Conservation (phyloP, 2,113 vertebrate genomes). For the Cacatua alba region DNA sequence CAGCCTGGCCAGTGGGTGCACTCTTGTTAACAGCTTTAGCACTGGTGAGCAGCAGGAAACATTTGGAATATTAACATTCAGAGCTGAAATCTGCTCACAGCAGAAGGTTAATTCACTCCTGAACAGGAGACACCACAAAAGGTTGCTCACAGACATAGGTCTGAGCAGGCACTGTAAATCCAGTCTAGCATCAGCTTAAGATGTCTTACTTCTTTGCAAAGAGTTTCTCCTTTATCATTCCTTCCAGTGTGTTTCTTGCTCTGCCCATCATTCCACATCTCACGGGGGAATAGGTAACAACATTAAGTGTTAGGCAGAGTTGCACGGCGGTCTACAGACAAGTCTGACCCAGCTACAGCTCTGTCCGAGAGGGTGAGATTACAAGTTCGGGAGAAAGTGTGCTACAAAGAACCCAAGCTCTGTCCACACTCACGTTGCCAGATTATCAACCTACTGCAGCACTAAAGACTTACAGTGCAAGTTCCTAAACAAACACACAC, state of each 20-base stretch:
- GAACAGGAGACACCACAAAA: neutral
- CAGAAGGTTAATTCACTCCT: neutral
- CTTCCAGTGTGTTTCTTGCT: neutral
- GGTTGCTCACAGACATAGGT: neutral
- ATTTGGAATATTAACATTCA: neutral
- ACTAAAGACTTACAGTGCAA: neutral
- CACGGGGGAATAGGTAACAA: neutral
- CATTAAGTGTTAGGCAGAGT: neutral
- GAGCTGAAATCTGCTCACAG: neutral
- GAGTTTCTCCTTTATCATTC: neutral
- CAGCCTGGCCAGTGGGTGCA: neutral
- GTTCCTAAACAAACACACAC: neutral
- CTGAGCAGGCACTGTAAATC: neutral
- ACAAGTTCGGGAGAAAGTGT: neutral
- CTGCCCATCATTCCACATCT: neutral
- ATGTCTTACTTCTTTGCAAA: neutral
- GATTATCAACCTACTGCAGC: neutral
- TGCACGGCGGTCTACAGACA: neutral
- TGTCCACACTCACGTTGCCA: neutral
- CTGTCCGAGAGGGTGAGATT: neutral
- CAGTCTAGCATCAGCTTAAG: neutral
- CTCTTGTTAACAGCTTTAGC: neutral
- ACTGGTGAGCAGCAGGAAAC: neutral
- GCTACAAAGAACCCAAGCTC: neutral
- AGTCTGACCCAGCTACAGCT: neutral